Evolutionary conservation across 2,113 vertebrate species (phyloP).

Genomic region (Aptenodytes patagonicus): DNA sequence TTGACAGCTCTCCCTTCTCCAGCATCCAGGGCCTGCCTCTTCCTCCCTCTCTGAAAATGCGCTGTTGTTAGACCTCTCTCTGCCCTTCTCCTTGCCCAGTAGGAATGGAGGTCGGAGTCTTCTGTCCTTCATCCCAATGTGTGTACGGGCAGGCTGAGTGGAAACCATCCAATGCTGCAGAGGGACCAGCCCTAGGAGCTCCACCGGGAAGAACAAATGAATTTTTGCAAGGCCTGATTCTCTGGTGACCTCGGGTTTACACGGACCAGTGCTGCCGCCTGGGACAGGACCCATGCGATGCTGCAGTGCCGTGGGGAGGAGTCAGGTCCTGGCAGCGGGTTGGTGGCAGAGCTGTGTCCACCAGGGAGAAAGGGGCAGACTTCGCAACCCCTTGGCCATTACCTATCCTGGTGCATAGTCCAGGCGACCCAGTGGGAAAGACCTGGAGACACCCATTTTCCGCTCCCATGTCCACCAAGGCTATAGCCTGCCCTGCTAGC

Average conservation of each 20-base stretch:
- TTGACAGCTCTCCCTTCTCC: not conserved
- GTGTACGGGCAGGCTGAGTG: not conserved
- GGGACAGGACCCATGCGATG: not conserved
- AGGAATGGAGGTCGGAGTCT: not conserved
- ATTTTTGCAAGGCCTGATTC: not conserved
- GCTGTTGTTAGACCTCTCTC: not conserved
- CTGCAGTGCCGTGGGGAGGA: not conserved
- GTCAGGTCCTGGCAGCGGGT: not conserved
- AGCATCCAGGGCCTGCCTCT: not conserved
- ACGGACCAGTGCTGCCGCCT: accelerated
- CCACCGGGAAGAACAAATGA: not conserved
- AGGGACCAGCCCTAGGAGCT: not conserved
- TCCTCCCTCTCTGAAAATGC: not conserved
- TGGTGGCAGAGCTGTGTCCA: not conserved
- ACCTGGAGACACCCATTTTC: not conserved
- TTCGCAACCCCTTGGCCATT: not conserved
- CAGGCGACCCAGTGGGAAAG: not conserved
- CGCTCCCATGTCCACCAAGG: not conserved
- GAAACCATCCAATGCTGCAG: not conserved
- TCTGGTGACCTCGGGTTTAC: not conserved
- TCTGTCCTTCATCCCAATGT: not conserved
- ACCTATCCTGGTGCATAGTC: not conserved
- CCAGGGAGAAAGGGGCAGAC: not conserved
- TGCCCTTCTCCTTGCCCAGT: not conserved
- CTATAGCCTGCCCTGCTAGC: not conserved